Evolutionary conservation across 2,797 vertebrate species (phyloP), one percentile per base, ranked within the genome.

Genomic region (Apogon talboti): DNA sequence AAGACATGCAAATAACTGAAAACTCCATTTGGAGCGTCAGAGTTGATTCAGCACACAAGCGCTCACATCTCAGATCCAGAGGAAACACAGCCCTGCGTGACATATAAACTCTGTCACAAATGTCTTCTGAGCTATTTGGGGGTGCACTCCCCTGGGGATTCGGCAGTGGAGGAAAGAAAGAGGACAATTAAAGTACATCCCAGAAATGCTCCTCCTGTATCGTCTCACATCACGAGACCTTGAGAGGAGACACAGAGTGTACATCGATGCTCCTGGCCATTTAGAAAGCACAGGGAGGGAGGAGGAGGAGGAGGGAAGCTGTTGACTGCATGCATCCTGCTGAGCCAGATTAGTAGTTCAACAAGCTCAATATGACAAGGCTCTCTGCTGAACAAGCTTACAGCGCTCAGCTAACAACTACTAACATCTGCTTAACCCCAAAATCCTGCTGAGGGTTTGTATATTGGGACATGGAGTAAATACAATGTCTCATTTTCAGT

Each of bases 1-100:
- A 78, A 78, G 78, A 84, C 66, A 50, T 82, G 82, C 64, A 83
- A 79, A 87, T 81, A 74, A 79, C 45, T 76, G 40, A 60, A 16
- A 81, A 76, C 57, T 61, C 80, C 77, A 71, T 80, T 71, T 73
- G 54, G 44, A 19, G 12, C 9, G 71, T 55, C 51, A 18, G n/a
- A 1, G 12, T 19, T 11, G 50, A 58, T 79, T 64, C 15, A 53
- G 49, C 24, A 6, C 56, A 49, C 61, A 70, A 73, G 67, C 10
- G 6, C 7, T 55, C 35, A 0, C 42, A 37, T 74, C 61, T 49
- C 63, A 61, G 40, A 28, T 28, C 24, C 24, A 28, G 24, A 3
- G 6, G 24, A 35, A 56, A 57, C 18, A 33, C 15, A 1, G 18
- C 16, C 37, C 3, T 21, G 0, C 14, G 33, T 44, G 35, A 16